These are phyloP conservation scores for Pangasius djambal DNA, from an alignment of 2,797 vertebrate genomes.

Conservation along the genomic window DNA sequence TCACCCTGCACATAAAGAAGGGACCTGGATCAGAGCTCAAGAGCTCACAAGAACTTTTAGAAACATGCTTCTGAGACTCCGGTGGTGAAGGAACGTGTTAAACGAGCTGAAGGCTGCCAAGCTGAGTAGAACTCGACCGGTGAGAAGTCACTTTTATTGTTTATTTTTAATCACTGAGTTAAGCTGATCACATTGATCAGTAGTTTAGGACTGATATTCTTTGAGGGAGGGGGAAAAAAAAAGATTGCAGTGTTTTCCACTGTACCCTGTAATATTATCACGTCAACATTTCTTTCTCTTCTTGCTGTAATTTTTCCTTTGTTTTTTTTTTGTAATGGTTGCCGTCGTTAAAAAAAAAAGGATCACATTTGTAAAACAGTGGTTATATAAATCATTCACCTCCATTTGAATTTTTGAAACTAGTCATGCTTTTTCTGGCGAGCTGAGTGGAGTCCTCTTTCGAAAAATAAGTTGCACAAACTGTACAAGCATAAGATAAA, in stretches of 20 bases:
- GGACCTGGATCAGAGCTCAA: constrained; percentile 73
- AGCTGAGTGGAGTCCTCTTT: constrained; percentile 79
- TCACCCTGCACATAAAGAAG: constrained; percentile 15
- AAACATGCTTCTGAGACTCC: constrained; percentile 81
- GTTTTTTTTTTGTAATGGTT: constrained; percentile 75
- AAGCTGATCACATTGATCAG: constrained; percentile 99
- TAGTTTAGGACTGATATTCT: constrained; percentile 84
- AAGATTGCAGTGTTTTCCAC: constrained; percentile 94
- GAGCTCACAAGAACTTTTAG: constrained; percentile 70
- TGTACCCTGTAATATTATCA: constrained; percentile 87
- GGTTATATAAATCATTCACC: constrained; percentile 91
- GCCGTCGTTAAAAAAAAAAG: constrained; percentile 78
- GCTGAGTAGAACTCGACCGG: constrained; percentile 82
- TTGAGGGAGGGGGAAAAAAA: constrained; percentile 66
- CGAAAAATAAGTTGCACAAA: constrained; percentile 87
- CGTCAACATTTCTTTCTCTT: constrained; percentile 73
- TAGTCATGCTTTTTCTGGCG: constrained; percentile 87
- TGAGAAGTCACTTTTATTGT: constrained; percentile 78
- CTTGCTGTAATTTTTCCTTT: constrained; percentile 75
- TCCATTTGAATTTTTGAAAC: constrained; percentile 87
- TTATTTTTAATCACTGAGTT: constrained; percentile 80
- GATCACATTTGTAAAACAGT: constrained; percentile 88
- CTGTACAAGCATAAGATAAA: constrained; percentile 94
- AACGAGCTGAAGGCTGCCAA: constrained; percentile 86
- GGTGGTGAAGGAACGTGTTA: constrained; percentile 65